phyloP scores from a whole-genome alignment of 1,140 invertebrate genomes.

The Anoplolepis gracilipes region DNA sequence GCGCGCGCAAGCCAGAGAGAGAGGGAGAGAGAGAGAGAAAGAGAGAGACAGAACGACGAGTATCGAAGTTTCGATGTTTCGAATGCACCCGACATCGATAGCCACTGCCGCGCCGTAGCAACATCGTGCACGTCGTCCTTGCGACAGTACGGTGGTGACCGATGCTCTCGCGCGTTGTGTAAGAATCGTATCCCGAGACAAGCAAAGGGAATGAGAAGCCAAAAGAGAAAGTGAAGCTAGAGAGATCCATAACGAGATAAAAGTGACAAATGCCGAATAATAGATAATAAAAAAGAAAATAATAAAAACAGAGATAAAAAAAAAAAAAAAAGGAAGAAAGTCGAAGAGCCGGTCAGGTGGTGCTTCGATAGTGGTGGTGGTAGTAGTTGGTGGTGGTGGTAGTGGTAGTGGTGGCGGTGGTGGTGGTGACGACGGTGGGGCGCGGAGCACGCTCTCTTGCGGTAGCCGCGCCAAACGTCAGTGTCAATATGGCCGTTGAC shows the following conservation, averaged over 20 bases:
- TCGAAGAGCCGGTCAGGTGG: conserved; percentile 11
- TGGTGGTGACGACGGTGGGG: conserved; percentile 25
- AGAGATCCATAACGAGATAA: conserved; percentile 17
- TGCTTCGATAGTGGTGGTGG: background rate
- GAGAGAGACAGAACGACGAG: conserved; percentile 14
- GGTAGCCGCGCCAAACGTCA: conserved; percentile 65
- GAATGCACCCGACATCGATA: conserved; percentile 57
- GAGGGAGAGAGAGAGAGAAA: background rate
- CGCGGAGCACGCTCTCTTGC: conserved; percentile 65
- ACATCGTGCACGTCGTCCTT: conserved; percentile 48
- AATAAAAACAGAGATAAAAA: too few species aligned
- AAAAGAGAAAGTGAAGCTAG: background rate
- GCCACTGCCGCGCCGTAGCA: conserved; percentile 41
- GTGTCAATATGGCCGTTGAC: conserved; percentile 82
- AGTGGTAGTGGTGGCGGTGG: too few species aligned
- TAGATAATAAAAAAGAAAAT: conserved; percentile 15
- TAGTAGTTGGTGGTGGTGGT: too few species aligned
- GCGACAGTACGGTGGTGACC: conserved; percentile 39
- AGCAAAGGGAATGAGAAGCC: background rate
- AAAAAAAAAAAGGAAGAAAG: background rate
- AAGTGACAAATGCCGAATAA: conserved; percentile 41
- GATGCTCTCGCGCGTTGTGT: conserved; percentile 42
- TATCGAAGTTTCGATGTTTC: conserved; percentile 62
- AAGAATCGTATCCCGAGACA: background rate
- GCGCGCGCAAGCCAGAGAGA: background rate